These are phyloP conservation scores for Sphecodes monilicornis DNA, from an alignment of 2,888 invertebrate species.

Conservation along the genomic window DNA sequence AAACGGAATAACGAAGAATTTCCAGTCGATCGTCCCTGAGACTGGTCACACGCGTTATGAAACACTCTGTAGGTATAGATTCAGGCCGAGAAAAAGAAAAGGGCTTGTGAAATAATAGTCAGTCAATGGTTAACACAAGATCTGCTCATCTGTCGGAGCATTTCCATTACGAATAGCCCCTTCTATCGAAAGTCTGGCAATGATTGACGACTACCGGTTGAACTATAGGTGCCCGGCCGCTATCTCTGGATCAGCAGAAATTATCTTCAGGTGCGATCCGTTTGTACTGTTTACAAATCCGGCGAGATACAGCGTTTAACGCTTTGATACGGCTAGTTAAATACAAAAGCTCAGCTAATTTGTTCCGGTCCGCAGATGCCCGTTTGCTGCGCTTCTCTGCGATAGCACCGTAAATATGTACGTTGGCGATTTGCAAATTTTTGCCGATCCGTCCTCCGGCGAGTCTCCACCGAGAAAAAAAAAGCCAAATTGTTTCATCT, in stretches of 20 bases:
- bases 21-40: background rate
- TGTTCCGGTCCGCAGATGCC: conserved; percentile 74
- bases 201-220: conserved; percentile 78
- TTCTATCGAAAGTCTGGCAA: conserved; percentile 76
- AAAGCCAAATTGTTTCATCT: background rate
- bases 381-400: conserved; percentile 63
- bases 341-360: conserved; percentile 78
- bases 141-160: conserved; percentile 55
- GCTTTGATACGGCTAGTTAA: conserved; percentile 75
- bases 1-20: background rate
- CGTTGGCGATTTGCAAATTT: conserved; percentile 23
- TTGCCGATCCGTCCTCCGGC: background rate
- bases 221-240: conserved; percentile 58
- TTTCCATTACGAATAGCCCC: conserved; percentile 56
- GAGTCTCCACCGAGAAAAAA: background rate
- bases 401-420: conserved; percentile 25
- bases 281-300: conserved; percentile 69
- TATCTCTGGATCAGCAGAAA: conserved; percentile 63
- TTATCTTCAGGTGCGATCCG: conserved; percentile 73
- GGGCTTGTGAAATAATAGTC: conserved; percentile 63
- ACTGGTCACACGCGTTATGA: background rate
- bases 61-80: conserved; percentile 1
- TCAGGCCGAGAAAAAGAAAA: conserved; percentile 36
- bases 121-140: conserved; percentile 61
- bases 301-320: conserved; percentile 69